Percentiles rank a stretch among this genome's conserved stretches.
These are phyloP conservation scores for Neoscelio sp. DNA, from an alignment of 2,888 invertebrate genomes.

Conservation along the genomic window DNA sequence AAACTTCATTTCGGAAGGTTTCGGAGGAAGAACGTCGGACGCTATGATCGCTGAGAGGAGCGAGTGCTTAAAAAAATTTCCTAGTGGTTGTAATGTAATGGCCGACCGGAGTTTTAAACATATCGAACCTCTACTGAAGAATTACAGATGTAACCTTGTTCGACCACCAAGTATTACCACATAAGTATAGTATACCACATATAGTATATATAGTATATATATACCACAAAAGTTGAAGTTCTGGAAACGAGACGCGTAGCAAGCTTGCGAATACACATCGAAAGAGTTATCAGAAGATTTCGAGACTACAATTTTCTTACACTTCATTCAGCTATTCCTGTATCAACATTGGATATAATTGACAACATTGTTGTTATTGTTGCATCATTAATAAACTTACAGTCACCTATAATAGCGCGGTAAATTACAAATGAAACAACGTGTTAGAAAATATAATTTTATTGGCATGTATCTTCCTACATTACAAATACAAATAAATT, in stretches of 20 bases:
- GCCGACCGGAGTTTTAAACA: constrained; percentile 64
- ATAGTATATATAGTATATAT: too few relatives aligned
- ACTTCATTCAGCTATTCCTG: constrained; percentile 46
- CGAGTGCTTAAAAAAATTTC: constrained; percentile 38
- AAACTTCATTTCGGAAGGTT: constrained; percentile 69
- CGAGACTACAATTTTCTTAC: constrained; percentile 62
- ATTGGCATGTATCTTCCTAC: too few relatives aligned
- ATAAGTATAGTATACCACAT: too few relatives aligned
- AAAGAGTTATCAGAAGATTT: constrained; percentile 67
- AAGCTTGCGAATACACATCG: constrained; percentile 65
- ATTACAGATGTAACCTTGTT: constrained; percentile 40
- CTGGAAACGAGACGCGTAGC: constrained; percentile 62
- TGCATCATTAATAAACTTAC: too few relatives aligned
- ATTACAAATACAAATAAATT: too few relatives aligned
- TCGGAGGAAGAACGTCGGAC: constrained; percentile 69
- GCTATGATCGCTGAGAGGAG: constrained; percentile 42
- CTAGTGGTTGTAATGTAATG: constrained; percentile 39
- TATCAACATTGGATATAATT: constrained; percentile 5
- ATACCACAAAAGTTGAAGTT: constrained; percentile 7
- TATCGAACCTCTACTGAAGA: constrained; percentile 45
- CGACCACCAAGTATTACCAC: constrained; percentile 55
- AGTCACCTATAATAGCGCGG: too few relatives aligned
- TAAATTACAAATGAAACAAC: too few relatives aligned
- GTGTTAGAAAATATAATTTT: too few relatives aligned
- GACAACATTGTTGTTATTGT: constrained; percentile 17